Evolutionary conservation across 2,888 invertebrate genomes (phyloP), one percentile per base, ranked within the genome.

Genomic region (Pollenia labialis): DNA sequence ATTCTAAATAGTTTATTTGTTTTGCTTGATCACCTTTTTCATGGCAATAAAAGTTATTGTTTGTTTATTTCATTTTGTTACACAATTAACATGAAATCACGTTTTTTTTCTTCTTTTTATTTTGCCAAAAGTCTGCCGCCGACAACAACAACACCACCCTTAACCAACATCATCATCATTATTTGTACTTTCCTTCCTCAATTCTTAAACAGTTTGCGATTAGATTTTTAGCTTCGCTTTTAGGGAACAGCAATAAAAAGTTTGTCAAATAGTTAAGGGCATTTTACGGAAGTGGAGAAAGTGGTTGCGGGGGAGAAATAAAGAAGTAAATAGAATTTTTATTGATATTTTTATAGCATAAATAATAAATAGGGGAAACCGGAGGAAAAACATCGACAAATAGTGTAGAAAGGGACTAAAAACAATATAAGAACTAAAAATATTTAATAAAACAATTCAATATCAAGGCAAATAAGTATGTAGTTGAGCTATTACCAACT

Each of bases 31-130:
- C 83, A 83, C 79, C 84, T 60, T 56, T 74, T 69, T 52, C 32
- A 74, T 68, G 84, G 72, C 79, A 80, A 84, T 83, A 81, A 85
- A 83, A 84, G 85, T 82, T 80, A 75, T 75, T 32, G 32, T 32
- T 75, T 62, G 16, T 66, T 48, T 58, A 46, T 71, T 76, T 64
- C 48, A 18, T 16, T 88, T 88, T 89, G 88, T 87, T 88, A 88
- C 88, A 88, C 85, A 90, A 91, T 91, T 91, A 91, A 88, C 90
- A 90, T 88, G 88, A 90, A 92, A 91, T 90, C 91, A 91, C 90
- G 90, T 91, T 89, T 32, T 32, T 32, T 32, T 32, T 23, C n/a
- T 23, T 88, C 18, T 84, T 76, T 64, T 58, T 72, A 62, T 68
- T 74, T 72, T 56, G 42, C 62, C 68, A 23, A 80, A 32, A 54